phyloP scores from a whole-genome alignment of 2,113 vertebrate species.

The Fukomys damarensis region DNA sequence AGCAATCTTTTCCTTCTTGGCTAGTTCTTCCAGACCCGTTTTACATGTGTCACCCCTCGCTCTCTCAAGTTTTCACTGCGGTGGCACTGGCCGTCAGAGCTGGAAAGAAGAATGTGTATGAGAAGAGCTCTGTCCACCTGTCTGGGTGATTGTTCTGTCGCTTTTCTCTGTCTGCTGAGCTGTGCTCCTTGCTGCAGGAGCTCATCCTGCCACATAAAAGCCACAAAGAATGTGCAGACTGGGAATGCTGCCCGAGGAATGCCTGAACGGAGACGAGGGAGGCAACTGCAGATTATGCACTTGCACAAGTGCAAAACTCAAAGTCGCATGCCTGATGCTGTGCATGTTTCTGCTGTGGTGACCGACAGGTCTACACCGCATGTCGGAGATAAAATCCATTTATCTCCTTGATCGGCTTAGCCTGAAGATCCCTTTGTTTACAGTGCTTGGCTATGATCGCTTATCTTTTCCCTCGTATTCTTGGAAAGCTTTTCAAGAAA shows the following conservation, averaged over 20 bases:
- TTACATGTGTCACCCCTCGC: background rate
- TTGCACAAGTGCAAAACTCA: background rate
- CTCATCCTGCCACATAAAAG: slow-evolving; percentile 30
- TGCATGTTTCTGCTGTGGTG: background rate
- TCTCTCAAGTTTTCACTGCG: background rate
- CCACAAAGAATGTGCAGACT: background rate
- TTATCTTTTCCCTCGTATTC: background rate
- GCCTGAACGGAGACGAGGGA: background rate
- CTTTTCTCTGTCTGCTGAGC: background rate
- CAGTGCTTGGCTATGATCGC: background rate
- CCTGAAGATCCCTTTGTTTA: background rate
- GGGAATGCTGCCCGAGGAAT: background rate
- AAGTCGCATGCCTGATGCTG: background rate
- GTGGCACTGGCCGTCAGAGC: background rate
- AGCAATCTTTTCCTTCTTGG: background rate
- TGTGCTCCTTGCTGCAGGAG: slow-evolving; percentile 1
- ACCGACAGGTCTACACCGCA: background rate
- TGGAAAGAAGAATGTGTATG: background rate
- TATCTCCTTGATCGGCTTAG: background rate
- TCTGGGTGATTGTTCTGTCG: background rate
- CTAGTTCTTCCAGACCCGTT: background rate
- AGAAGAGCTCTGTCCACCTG: slow-evolving; percentile 29
- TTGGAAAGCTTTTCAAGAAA: background rate
- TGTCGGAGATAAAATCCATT: too few relatives aligned
- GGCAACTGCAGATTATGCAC: background rate